A percentile compares a stretch with the other conserved stretches of the same genome.
Evolutionary conservation across 2,113 vertebrate species (phyloP).

Genomic region (Cryptomyrus ogoouensis): DNA sequence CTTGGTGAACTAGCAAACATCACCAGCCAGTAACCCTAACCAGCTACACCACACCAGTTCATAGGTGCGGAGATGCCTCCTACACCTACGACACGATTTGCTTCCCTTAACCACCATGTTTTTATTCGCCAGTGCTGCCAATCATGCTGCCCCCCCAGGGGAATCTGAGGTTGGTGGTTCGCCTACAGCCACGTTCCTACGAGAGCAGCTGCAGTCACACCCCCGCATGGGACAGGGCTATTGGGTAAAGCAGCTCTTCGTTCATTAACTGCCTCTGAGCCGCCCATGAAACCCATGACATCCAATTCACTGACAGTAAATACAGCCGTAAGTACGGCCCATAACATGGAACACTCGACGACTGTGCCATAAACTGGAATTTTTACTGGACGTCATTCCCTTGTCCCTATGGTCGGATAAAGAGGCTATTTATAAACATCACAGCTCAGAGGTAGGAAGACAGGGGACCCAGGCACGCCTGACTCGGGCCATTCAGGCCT

Average conservation of each 20-base stretch:
- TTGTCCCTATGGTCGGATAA: not conserved
- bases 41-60: not conserved
- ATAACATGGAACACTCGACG: not conserved
- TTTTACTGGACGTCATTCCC: not conserved
- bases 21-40: not conserved
- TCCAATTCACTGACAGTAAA: not conserved
- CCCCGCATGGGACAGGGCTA: not conserved
- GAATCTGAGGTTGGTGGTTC: not conserved
- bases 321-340: not conserved
- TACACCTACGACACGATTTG: not conserved
- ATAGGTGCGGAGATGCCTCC: not conserved
- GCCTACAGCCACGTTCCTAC: not conserved
- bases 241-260: not conserved
- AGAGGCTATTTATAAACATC: not conserved
- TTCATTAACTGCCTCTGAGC: not conserved
- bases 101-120: not conserved
- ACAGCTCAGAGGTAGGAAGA: no score
- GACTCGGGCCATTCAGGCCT: not conserved
- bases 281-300: not conserved
- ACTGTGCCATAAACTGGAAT: not conserved
- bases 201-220: not conserved
- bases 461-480: not conserved
- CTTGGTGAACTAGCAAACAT: not conserved
- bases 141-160: not conserved
- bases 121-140: not conserved